Evolutionary conservation across 1,140 invertebrate genomes (phyloP), one percentile per base, ranked within the genome.

Genomic region (Trichonephila inaurata): DNA sequence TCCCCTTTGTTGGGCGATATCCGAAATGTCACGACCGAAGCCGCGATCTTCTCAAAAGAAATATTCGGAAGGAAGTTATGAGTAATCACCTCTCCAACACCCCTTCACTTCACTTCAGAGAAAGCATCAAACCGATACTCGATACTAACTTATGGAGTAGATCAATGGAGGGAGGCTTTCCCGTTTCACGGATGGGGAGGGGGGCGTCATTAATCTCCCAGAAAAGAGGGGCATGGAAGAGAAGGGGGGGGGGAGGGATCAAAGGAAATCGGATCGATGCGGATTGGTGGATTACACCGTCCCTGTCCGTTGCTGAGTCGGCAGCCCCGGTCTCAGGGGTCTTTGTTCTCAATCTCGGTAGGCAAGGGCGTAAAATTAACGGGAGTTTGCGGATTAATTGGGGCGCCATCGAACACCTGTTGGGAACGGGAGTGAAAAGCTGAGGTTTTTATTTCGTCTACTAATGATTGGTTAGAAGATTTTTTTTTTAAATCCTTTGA

Each of bases 211-310:
- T 77, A 77, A 77, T 77, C 72, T 40, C 72, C 18, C 72, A 33
- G 28, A 69, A 69, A 18, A 6, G 28, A 2, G 72, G 72, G 72
- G 3, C 5, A 69, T 6, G 18, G 10, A 51, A 7, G 16, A 18
- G 72, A 2, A 12, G 3, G 7, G 33, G 4, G 16, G 40, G 33
- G 28, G 28, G 33, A 33, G 18, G 33, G 72, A 77, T 40, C 40
- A 33, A 77, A 77, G 72, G 72, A 77, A 77, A 77, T 18, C 72
- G 72, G 72, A 77, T 77, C 72, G 72, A 77, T 77, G 72, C 14
- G 72, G 72, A 77, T 18, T 77, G 72, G 28, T 33, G 72, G 72
- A 77, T 77, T 77, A 77, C 72, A 77, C 33, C 72, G 16, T 77
- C 72, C 14, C 28, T 77, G 28, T 16, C 28, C 24, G 24, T 33